Evolutionary conservation across 2,113 vertebrate genomes (phyloP).

Genomic region (Pogona vitticeps): DNA sequence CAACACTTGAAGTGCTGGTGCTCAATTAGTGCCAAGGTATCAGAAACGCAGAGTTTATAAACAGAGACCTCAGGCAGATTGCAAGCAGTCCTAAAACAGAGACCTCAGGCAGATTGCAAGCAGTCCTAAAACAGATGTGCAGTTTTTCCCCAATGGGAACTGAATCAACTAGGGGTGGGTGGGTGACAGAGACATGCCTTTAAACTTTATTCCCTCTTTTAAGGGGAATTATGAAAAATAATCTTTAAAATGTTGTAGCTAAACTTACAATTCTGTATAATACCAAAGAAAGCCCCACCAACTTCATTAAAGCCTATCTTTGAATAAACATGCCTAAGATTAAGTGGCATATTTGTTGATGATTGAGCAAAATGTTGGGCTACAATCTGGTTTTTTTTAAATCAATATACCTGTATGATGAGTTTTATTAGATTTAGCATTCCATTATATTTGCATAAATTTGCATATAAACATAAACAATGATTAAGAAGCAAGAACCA

Average conservation of each 20-base stretch:
- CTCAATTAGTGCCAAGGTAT: conserved; percentile 73
- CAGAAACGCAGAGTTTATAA: conserved; percentile 67
- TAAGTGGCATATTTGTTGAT: neutral
- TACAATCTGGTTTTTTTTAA: neutral
- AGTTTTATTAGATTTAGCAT: neutral
- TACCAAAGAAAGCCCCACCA: neutral
- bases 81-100: conserved; percentile 49
- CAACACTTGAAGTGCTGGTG: conserved; percentile 74
- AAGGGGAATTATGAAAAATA: neutral
- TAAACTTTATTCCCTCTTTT: neutral
- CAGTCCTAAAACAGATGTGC: conserved; percentile 48
- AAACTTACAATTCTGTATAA: neutral
- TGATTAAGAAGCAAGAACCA: neutral
- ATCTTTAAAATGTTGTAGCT: neutral
- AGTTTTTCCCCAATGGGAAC: conserved; percentile 39
- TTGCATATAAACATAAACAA: neutral
- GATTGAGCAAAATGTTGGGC: neutral
- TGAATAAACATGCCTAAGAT: neutral
- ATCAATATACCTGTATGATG: neutral
- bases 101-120: conserved; percentile 58
- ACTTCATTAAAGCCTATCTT: neutral
- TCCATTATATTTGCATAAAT: neutral
- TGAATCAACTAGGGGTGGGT: conserved; percentile 26
- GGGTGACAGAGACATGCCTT: neutral
- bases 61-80: conserved; percentile 67